Evolutionary conservation across 2,113 vertebrate species (phyloP), one percentile per base, ranked within the genome.

Genomic region (Atlantisia rogersi): DNA sequence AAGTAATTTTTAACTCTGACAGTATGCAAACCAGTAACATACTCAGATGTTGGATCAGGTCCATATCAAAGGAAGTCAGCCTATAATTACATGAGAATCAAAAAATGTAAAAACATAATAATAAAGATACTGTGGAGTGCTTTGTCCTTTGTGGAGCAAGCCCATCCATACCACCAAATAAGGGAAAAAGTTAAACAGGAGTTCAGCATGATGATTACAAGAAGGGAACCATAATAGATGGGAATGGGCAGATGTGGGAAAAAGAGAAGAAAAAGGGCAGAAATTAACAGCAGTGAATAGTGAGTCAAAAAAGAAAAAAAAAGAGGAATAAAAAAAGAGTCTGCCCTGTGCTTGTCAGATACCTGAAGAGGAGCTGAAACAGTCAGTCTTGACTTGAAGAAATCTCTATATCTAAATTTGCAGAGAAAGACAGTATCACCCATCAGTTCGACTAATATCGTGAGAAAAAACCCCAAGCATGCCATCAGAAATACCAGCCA

Each of bases 11-110:
- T 94, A 58, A 88, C 64, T 81, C 39, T 48, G 60, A 74, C 44
- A 32, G 22, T 62, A 75, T n/a, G 17, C 65, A 92, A 95, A 95
- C 29, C 76, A 84, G 79, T 65, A 86, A 90, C 86, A 92, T 68
- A 78, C 32, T 81, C 25, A 70, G n/a, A 90, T 67, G 28, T 37
- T 91, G 95, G 84, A 91, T 64, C 40, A 77, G n/a, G 50, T 82
- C 88, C 79, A 83, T 83, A 94, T 92, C 85, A 53, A 93, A 92
- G 44, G 52, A 93, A 93, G 39, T 86, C 48, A 93, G 58, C n/a
- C 62, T 84, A 65, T 86, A 94, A 96, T 84, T 86, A 73, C 58
- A 62, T 37, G 58, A 80, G 55, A 90, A 92, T 84, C 48, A 88
- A 93, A 92, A 93, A 92, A 64, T 46, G n/a, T 70, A 86, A 93